phyloP scores from a whole-genome alignment of 2,888 invertebrate species.

The Chrysina gloriosa region DNA sequence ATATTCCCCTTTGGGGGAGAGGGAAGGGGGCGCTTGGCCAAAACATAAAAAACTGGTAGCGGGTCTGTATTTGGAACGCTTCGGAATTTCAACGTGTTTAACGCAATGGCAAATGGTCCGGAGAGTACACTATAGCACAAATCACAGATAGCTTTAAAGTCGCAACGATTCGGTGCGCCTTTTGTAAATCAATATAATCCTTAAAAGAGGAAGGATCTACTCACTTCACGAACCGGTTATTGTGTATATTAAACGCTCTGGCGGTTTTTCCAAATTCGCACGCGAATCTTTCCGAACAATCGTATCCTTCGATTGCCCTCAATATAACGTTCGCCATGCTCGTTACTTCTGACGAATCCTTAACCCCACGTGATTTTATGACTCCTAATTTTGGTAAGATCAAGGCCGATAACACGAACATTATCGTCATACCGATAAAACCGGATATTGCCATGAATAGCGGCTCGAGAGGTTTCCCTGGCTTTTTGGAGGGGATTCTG shows the following conservation, averaged over 20 bases:
- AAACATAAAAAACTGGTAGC: no score
- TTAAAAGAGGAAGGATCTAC: conserved; percentile 43
- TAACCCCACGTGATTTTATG: conserved; percentile 55
- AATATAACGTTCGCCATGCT: conserved; percentile 62
- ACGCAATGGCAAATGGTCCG: no score
- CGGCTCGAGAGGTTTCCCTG: conserved; percentile 65
- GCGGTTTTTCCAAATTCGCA: conserved; percentile 65
- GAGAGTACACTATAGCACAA: no score
- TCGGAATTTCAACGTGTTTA: no score
- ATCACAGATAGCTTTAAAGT: no score
- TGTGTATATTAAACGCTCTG: conserved; percentile 58
- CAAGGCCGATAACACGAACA: conserved; percentile 67
- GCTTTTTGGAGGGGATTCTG: conserved; percentile 53
- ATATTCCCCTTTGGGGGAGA: no score
- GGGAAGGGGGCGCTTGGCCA: no score
- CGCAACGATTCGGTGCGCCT: no score
- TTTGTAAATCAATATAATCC: no score
- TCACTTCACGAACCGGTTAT: conserved; percentile 63
- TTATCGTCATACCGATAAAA: conserved; percentile 69
- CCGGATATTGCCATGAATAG: conserved; percentile 71
- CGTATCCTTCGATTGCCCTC: conserved; percentile 65
- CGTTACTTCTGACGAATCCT: conserved; percentile 58
- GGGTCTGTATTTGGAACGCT: no score
- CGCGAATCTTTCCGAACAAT: conserved; percentile 65
- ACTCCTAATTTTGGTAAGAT: conserved; percentile 66